phyloP scores from a whole-genome alignment of 2,113 vertebrate species.

The Ciconia maguari region DNA sequence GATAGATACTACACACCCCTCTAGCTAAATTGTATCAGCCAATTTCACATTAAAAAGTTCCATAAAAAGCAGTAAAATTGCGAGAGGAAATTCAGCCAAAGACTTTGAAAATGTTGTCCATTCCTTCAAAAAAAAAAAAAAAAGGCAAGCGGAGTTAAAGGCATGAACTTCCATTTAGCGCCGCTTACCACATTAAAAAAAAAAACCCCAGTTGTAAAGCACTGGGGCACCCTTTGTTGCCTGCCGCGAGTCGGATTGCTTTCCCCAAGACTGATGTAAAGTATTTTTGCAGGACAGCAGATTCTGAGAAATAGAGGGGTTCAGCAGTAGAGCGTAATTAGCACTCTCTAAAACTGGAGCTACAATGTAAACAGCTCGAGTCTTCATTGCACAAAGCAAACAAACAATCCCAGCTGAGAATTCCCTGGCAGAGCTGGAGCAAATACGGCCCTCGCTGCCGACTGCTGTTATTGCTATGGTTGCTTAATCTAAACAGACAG shows the following conservation, averaged over 20 bases:
- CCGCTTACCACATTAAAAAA: neutral
- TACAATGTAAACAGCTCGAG: conserved; percentile 72
- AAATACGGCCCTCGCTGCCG: conserved; percentile 12
- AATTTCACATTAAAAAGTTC: neutral
- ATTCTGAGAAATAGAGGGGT: conserved; percentile 62
- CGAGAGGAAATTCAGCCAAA: neutral
- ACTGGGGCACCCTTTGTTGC: conserved; percentile 5
- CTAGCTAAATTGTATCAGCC: neutral
- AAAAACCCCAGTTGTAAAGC: neutral
- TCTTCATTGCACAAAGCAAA: conserved; percentile 68
- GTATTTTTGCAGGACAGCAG: conserved; percentile 59
- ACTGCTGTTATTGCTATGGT: conserved; percentile 55
- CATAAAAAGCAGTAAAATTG: neutral
- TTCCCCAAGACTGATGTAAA: neutral
- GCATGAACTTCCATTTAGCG: neutral
- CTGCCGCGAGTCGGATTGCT: neutral
- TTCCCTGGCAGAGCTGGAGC: conserved; percentile 63
- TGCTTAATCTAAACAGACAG: conserved; percentile 74
- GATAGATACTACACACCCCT: neutral
- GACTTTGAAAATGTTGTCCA: neutral
- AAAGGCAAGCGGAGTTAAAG: neutral
- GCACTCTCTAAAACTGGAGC: conserved; percentile 76
- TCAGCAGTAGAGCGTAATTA: conserved; percentile 68
- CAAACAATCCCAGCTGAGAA: conserved; percentile 76
- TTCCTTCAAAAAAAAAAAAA: neutral